A percentile compares a stretch with the other conserved stretches of the same genome.
phyloP scores from a whole-genome alignment of 2,113 vertebrate genomes.

The Cisticola juncidis region DNA sequence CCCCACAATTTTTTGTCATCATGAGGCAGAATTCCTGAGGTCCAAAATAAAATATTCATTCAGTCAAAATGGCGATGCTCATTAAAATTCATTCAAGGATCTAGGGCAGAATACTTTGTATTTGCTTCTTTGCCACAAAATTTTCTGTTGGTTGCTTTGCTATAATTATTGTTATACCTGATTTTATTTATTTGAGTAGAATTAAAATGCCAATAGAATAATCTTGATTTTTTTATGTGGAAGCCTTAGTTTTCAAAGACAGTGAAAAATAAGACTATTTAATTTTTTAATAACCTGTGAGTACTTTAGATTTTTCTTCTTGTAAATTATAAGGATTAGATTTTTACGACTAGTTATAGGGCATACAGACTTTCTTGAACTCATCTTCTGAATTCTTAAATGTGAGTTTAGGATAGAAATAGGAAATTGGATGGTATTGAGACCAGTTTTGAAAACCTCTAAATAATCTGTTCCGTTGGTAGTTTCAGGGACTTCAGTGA shows the following conservation, averaged over 20 bases:
- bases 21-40: background rate
- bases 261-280: background rate
- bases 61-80: background rate
- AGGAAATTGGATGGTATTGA: background rate
- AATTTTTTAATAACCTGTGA: background rate
- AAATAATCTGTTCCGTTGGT: background rate
- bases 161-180: background rate
- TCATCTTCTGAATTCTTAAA: background rate
- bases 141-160: background rate
- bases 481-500: background rate
- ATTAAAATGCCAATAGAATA: background rate
- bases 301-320: background rate
- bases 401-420: background rate
- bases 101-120: background rate
- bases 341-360: background rate
- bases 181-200: background rate
- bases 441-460: background rate
- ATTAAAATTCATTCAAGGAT: background rate
- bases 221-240: background rate
- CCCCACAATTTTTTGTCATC: background rate
- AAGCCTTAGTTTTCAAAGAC: conserved; percentile 8
- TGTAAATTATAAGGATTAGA: background rate
- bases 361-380: background rate
- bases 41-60: conserved; percentile 2
- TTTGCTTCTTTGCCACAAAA: background rate